Evolutionary conservation across 2,113 vertebrate species (phyloP).

Genomic region (Hippocampus mohnikei): DNA sequence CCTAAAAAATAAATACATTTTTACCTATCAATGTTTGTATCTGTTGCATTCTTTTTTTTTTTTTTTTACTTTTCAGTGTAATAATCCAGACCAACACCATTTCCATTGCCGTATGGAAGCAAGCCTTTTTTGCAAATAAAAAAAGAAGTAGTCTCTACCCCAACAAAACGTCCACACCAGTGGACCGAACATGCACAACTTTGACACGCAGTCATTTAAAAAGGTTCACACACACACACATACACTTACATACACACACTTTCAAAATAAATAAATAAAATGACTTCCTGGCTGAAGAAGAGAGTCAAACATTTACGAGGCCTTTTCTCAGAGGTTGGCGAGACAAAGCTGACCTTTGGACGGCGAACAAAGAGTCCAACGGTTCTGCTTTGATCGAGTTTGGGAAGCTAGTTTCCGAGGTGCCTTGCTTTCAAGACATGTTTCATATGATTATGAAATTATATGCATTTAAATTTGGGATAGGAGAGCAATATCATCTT

Average conservation of each 20-base stretch:
- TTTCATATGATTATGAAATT: not conserved
- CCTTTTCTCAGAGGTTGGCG: constrained; percentile 13
- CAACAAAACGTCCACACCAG: too few species aligned
- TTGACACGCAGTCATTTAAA: not conserved
- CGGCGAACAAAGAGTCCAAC: constrained; percentile 16
- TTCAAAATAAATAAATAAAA: not conserved
- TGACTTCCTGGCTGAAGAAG: not conserved
- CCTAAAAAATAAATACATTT: too few species aligned
- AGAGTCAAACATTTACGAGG: constrained; percentile 49
- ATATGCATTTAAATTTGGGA: not conserved
- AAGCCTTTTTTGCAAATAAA: too few species aligned
- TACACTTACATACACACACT: not conserved
- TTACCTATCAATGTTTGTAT: too few species aligned
- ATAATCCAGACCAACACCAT: not conserved
- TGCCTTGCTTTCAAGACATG: not conserved
- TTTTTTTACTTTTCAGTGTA: not conserved
- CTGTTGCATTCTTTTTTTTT: not conserved
- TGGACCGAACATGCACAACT: not conserved
- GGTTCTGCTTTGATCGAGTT: not conserved
- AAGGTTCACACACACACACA: not conserved
- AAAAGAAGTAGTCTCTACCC: not conserved
- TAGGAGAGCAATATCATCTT: not conserved
- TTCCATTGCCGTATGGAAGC: not conserved
- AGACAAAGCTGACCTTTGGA: constrained; percentile 26
- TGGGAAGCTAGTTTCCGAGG: not conserved